Evolutionary conservation across 2,113 vertebrate genomes (phyloP), one percentile per base, ranked within the genome.

Genomic region (Coracopsis vasa): DNA sequence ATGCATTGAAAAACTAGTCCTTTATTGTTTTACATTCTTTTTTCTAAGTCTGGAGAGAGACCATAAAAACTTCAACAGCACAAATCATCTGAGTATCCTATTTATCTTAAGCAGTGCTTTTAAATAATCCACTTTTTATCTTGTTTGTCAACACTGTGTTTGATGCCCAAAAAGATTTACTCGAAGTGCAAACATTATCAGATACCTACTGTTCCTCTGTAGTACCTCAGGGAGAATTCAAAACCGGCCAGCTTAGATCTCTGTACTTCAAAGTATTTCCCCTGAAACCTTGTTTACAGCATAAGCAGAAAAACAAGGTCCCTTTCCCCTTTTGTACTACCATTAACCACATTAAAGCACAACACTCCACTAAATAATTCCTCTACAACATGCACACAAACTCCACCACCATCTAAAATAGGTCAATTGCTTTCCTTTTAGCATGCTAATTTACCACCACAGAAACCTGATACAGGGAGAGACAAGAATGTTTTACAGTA

Each of bases 271-370:
- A 98, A 98, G 97, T 88, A 75, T 93, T 98, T 95, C 90, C 96
- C 97, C 96, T 97, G 97, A 97, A 98, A 98, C 95, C 94, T 53
- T 98, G 97, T 98, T 98, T 98, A 98, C 95, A 97, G 82, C 71
- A 81, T 88, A 97, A 97, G 51, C 93, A 97, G 82, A 92, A 97
- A 97, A 97, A 91, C 69, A 97, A 94, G 95, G 95, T 96, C 94
- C 70, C 84, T 92, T 94, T 97, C 84, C 75, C 96, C 94, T 94
- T 98, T 96, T 97, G 85, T 96, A 97, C 90, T 97, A 96, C 94
- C 92, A 96, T 97, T 96, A 65, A 21, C 87, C 70, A 95, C 95
- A 96, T 98, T 95, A 97, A 96, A 98, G 95, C 93, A 92, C 80
- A 90, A 95, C 75, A 96, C 51, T 93, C 35, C 64, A 87, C 91